phyloP scores from a whole-genome alignment of 92 coral and sea anemone species.

The Epizoanthus ramosus region DNA sequence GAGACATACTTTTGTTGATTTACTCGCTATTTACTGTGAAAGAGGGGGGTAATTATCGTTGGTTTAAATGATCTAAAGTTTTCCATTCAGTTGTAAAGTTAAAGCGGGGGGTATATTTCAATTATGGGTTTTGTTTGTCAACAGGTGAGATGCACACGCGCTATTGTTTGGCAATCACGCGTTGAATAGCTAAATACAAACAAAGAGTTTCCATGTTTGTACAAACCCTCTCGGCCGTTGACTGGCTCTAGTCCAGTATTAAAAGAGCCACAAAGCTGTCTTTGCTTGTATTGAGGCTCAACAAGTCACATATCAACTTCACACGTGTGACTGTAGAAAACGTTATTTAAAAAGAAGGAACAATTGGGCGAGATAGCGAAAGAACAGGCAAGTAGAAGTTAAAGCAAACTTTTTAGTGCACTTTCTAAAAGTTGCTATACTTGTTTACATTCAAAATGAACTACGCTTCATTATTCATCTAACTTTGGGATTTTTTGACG shows the following conservation, averaged over 20 bases:
- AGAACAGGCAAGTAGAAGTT: slow-evolving; percentile 44
- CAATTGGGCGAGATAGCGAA: slow-evolving; percentile 34
- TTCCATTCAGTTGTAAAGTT: slow-evolving; percentile 39
- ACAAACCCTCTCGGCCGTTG: slow-evolving; percentile 8
- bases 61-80: slow-evolving; percentile 21
- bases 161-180: slow-evolving; percentile 46
- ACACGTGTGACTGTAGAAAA: slow-evolving; percentile 35
- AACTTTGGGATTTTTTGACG: slow-evolving; percentile 2
- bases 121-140: slow-evolving; percentile 28
- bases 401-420: background rate
- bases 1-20: slow-evolving; percentile 1
- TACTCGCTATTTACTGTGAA: slow-evolving; percentile 22
- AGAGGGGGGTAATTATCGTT: slow-evolving; percentile 37
- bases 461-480: slow-evolving; percentile 16
- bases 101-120: slow-evolving; percentile 28
- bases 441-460: background rate
- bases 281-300: slow-evolving; percentile 36
- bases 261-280: slow-evolving; percentile 33
- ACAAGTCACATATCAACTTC: slow-evolving; percentile 34
- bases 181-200: slow-evolving; percentile 40
- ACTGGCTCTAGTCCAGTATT: slow-evolving; percentile 41
- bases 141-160: slow-evolving; percentile 48
- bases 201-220: slow-evolving; percentile 32
- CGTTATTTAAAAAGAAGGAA: slow-evolving; percentile 4
- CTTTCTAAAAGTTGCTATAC: background rate